A percentile compares a stretch with the other conserved stretches of the same genome.
Conservation (phyloP, 2,797 vertebrate genomes). For the Etheostoma perlongum region DNA sequence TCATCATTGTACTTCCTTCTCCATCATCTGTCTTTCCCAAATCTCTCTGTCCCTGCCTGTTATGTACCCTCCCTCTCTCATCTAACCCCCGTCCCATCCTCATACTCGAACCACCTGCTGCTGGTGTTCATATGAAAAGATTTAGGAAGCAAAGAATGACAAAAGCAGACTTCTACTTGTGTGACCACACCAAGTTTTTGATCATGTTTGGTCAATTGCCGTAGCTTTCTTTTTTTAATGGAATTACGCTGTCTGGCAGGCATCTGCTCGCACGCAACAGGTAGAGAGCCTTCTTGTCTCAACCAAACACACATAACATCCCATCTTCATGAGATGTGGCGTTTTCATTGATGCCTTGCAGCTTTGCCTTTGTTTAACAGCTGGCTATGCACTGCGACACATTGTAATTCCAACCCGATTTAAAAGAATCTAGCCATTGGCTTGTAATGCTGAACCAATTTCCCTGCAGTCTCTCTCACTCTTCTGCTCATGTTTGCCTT, state of each 20-base stretch:
- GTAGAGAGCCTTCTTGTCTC: constrained; percentile 72
- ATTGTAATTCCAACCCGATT: constrained; percentile 50
- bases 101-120: constrained; percentile 77
- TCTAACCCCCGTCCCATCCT: neutral
- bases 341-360: constrained; percentile 23
- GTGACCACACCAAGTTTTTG: constrained; percentile 50
- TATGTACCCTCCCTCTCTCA: constrained; percentile 41
- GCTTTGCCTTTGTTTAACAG: constrained; percentile 56
- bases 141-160: constrained; percentile 44
- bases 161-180: constrained; percentile 56
- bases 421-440: constrained; percentile 43
- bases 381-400: constrained; percentile 68
- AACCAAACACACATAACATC: constrained; percentile 43
- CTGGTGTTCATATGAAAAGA: constrained; percentile 59
- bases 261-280: constrained; percentile 82
- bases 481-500: constrained; percentile 44
- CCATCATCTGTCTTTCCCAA: constrained; percentile 54
- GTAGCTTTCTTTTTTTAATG: constrained; percentile 52
- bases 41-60: constrained; percentile 47
- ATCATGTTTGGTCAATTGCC: constrained; percentile 51
- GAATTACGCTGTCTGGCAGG: constrained; percentile 63
- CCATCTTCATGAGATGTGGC: constrained; percentile 31
- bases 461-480: constrained; percentile 45
- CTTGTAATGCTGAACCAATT: constrained; percentile 38
- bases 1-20: constrained; percentile 65